Base-by-base conservation (phyloP, 2,113 vertebrate species). In the Astatotilapia flaviijosephi region DNA sequence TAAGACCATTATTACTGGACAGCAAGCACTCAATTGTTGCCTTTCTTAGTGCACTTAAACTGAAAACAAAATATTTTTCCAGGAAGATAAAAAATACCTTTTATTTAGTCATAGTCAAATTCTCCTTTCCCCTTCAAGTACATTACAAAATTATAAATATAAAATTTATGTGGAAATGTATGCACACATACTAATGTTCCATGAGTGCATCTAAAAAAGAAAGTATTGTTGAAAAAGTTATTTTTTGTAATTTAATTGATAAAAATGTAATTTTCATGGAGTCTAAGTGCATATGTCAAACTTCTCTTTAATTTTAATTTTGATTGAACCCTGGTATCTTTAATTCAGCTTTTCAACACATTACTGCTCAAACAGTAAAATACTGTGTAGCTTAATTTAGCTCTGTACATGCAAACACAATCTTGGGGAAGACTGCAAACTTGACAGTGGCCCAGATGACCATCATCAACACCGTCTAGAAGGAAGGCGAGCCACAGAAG, bases 1-100 rank as follows among this genome's bases (percentile, higher is more conserved):
- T 9, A 75, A 28, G 90, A 93, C 86, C 81, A 82, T 88, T 85
- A 90, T 80, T 79, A 83, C 12, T 85, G 86, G 45, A 82, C 85
- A 68, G 35, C 14, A 68, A 88, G 42, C 80, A 82, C 85, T 84
- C 85, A 14, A 88, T 79, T 84, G 55, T 47, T 73, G 21, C 0
- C 40, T 75, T 75, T 75, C 68, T 28, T 75, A 28, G 9, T 75
- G 40, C 47, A 21, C 42, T 47, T 47, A 47, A 47, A 19, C 21
- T 0, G 1, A 28, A 19, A 3, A 28, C 70, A 19, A 47, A 75
- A 75, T 28, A 28, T 12, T 73, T 45, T 75, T 73, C 40, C 40
- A 75, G 40, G 40, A 47, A 28, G 9, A 47, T 28, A 28, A 47
- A 23, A 42, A 65, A 68, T 26, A 17, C 5, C 13, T 23, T 68